phyloP scores from a whole-genome alignment of 2,113 vertebrate species.

The Chaetodon auriga region DNA sequence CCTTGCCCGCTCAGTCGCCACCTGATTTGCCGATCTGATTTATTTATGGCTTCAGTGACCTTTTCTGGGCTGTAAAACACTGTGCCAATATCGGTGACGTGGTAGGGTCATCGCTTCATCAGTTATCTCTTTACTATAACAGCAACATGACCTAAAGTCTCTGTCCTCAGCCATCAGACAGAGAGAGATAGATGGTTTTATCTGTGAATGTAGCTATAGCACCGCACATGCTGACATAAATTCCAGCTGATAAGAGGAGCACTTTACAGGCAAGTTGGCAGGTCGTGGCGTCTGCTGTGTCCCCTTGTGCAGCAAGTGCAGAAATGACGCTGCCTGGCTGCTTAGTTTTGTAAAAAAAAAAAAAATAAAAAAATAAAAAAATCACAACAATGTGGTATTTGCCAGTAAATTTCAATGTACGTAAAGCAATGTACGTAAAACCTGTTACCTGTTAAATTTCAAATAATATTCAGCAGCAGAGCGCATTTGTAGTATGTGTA shows the following conservation, averaged over 20 bases:
- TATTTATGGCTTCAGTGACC: slow-evolving; percentile 75
- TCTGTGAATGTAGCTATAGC: slow-evolving; percentile 71
- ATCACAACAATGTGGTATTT: slow-evolving; percentile 15
- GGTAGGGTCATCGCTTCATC: slow-evolving; percentile 71
- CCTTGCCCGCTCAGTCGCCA: slow-evolving; percentile 23
- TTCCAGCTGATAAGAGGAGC: slow-evolving; percentile 75
- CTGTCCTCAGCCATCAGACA: slow-evolving; percentile 71
- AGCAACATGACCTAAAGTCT: slow-evolving; percentile 67
- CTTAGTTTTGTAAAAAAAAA: slow-evolving; percentile 15
- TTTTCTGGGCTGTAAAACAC: slow-evolving; percentile 68
- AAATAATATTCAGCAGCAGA: not conserved
- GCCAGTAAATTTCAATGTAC: not conserved
- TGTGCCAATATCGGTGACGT: slow-evolving; percentile 65
- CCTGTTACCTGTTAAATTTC: not conserved
- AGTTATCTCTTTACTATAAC: slow-evolving; percentile 72
- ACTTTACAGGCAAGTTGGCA: slow-evolving; percentile 62
- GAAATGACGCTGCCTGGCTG: slow-evolving; percentile 8
- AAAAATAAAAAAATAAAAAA: slow-evolving; percentile 25
- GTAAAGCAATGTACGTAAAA: not conserved
- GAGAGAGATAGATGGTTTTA: slow-evolving; percentile 75
- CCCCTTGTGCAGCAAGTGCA: slow-evolving; percentile 26
- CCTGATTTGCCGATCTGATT: slow-evolving; percentile 36
- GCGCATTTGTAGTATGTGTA: not conserved
- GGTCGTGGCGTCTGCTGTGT: slow-evolving; percentile 41
- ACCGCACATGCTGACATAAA: slow-evolving; percentile 74